Base-by-base conservation (phyloP, 92 coral and sea anemone species). In the Parazoanthus atlanticus region DNA sequence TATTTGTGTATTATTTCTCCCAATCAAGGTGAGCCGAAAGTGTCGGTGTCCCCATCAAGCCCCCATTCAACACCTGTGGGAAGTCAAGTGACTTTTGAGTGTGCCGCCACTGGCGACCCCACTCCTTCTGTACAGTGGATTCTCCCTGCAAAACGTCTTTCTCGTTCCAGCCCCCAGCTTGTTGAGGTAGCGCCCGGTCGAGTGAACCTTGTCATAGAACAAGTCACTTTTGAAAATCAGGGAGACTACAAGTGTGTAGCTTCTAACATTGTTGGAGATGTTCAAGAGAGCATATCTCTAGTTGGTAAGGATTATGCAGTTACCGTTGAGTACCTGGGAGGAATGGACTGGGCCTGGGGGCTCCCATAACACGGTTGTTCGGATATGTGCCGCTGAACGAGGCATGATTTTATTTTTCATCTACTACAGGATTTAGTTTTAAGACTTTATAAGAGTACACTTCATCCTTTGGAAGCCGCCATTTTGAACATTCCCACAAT, bases 221-320 rank as follows among this genome's bases (percentile, higher is more conserved):
- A 93, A 36, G 92, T 89, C 17, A 81, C 92, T 25, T 46, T 66
- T n/a, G 76, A 64, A 49, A 91, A 94, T 64, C 89, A 92, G 77
- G 97, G 97, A 13, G 81, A 71, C 32, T 94, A 94, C 85, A 87
- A 88, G 19, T 94, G 97, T 73, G 78, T 91, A 78, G 97, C 97
- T 12, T 74, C 78, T 38, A 94, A 93, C 87, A 77, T 88, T 21
- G 95, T 91, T 10, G 95, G 95, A 30, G 65, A 54, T 5, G 88
- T 66, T 0, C 89, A 89, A 16, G 89, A 90, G 49, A 70, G 81
- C 29, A 28, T 94, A 19, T 70, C 90, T 36, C 76, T 94, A 61
- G 85, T 71, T 71, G 76, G 76, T 71, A 71, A 71, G 76, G 21
- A 9, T 11, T 34, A 29, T 71, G 36, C 38, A 71, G 26, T 76